These are phyloP conservation scores for Ptiloglossa arizonensis DNA, from an alignment of 1,140 invertebrate genomes.

Conservation along the genomic window DNA sequence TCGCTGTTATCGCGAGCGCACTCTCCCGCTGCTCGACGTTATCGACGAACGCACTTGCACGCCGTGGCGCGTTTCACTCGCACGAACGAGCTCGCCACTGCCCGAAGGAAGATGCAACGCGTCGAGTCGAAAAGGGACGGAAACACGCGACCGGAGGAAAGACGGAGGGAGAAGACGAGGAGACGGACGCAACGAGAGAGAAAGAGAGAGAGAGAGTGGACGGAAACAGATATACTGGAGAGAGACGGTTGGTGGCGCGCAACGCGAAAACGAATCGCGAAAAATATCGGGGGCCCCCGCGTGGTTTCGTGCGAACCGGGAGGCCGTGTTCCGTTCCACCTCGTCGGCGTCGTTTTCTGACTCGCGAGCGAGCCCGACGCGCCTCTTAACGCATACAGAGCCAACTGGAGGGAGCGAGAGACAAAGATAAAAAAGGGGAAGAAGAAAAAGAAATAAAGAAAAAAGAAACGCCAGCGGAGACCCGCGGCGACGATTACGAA, in stretches of 20 bases:
- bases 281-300: slow-evolving; percentile 34
- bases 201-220: neutral
- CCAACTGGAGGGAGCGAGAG: slow-evolving; percentile 1
- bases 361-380: slow-evolving; percentile 44
- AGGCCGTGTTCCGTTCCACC: slow-evolving; percentile 28
- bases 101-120: neutral
- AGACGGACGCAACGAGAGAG: too few species aligned
- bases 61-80: slow-evolving; percentile 16
- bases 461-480: slow-evolving; percentile 1
- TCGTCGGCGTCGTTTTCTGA: slow-evolving; percentile 60
- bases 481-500: slow-evolving; percentile 54
- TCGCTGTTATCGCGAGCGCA: neutral
- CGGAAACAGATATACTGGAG: too few species aligned
- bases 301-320: slow-evolving; percentile 14
- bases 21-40: neutral
- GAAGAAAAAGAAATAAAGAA: slow-evolving; percentile 10
- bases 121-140: neutral
- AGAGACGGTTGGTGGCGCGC: too few species aligned
- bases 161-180: too few species aligned
- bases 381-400: slow-evolving; percentile 41
- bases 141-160: neutral
- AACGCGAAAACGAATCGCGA: slow-evolving; percentile 45
- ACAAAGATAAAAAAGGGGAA: too few species aligned
- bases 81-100: neutral
- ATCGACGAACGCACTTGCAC: slow-evolving; percentile 11